phyloP scores from a whole-genome alignment of 2,888 invertebrate genomes.

The Baronia brevicornis region DNA sequence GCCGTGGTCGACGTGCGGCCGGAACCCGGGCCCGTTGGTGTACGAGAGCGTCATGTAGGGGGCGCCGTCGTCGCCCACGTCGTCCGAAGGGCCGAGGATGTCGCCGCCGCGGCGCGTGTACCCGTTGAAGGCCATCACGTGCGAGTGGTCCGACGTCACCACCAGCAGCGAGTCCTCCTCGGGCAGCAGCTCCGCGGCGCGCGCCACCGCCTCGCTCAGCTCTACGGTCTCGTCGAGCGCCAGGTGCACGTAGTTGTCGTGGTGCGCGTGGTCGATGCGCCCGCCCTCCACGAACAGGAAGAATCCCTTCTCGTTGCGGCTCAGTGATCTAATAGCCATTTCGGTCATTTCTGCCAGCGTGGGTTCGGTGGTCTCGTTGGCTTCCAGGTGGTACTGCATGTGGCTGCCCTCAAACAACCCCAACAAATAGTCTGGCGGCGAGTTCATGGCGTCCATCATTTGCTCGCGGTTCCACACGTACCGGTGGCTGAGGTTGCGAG shows the following conservation, averaged over 20 bases:
- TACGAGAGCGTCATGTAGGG: conserved; percentile 78
- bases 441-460: conserved; percentile 46
- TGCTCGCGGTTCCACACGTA: conserved; percentile 78
- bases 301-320: conserved; percentile 79
- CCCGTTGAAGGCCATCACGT: conserved; percentile 81
- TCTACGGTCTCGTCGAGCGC: conserved; percentile 83
- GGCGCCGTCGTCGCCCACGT: conserved; percentile 58
- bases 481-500: conserved; percentile 40
- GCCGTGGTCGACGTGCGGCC: conserved; percentile 37
- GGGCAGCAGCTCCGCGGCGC: conserved; percentile 51
- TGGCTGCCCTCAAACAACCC: conserved; percentile 80
- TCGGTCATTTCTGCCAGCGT: conserved; percentile 65
- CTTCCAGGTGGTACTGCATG: conserved; percentile 79
- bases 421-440: conserved; percentile 76
- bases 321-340: conserved; percentile 81
- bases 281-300: conserved; percentile 86
- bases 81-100: conserved; percentile 52
- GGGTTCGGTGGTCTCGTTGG: conserved; percentile 44
- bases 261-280: conserved; percentile 81
- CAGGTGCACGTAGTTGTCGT: conserved; percentile 70
- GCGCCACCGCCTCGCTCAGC: conserved; percentile 74
- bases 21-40: conserved; percentile 78
- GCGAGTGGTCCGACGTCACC: conserved; percentile 86
- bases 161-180: conserved; percentile 83
- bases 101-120: conserved; percentile 75